Conservation (phyloP, 2,797 vertebrate species). For the Parambassis ranga region DNA sequence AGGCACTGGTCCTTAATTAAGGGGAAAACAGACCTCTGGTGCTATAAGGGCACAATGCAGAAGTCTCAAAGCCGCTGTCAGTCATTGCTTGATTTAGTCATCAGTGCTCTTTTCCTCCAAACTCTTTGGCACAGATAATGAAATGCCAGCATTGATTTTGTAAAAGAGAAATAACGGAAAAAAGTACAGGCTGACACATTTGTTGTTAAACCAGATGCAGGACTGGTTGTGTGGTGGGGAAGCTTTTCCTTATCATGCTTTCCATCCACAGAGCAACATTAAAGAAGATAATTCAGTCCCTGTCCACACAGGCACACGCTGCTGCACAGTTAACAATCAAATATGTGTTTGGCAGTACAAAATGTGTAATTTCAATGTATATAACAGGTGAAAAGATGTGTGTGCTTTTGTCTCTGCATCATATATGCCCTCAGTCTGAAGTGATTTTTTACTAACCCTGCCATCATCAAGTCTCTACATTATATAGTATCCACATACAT, state of each 20-base stretch:
- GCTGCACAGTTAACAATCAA: slow-evolving; percentile 6
- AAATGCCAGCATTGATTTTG: slow-evolving; percentile 56
- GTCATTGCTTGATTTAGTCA: slow-evolving; percentile 34
- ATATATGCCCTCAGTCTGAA: too few species aligned
- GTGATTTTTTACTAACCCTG: too few species aligned
- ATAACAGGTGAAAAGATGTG: neutral
- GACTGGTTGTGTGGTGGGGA: slow-evolving; percentile 5
- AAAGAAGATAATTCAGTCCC: slow-evolving; percentile 29
- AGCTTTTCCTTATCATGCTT: slow-evolving; percentile 17
- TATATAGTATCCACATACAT: too few species aligned
- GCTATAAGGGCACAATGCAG: too few species aligned
- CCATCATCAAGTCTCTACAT: neutral
- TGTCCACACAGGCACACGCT: neutral
- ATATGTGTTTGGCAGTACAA: neutral
- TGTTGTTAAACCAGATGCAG: slow-evolving; percentile 7
- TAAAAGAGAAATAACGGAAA: slow-evolving; percentile 17
- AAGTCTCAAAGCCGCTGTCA: too few species aligned
- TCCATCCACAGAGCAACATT: slow-evolving; percentile 28
- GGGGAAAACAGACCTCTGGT: slow-evolving; percentile 14
- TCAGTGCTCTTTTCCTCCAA: slow-evolving; percentile 27
- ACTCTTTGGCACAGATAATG: slow-evolving; percentile 59
- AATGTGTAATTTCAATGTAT: neutral
- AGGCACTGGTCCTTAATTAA: slow-evolving; percentile 53
- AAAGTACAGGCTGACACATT: slow-evolving; percentile 32
- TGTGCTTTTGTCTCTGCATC: neutral